Conservation (phyloP, 2,797 vertebrate species). For the Mormyrops boulengeri region DNA sequence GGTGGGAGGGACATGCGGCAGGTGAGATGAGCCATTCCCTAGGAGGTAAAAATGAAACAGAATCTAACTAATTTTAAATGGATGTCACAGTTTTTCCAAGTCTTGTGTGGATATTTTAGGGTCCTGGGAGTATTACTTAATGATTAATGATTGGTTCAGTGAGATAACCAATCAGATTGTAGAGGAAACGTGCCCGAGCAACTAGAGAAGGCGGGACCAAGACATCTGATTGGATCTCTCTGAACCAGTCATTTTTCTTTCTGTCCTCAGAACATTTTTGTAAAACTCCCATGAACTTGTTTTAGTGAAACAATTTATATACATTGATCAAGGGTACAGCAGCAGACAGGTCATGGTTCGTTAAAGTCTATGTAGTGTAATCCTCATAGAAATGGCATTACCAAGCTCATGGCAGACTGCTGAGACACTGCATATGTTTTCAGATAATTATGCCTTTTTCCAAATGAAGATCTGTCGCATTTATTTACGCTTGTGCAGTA, state of each 20-base stretch:
- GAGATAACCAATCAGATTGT: background rate
- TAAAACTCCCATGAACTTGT: background rate
- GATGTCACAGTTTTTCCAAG: background rate
- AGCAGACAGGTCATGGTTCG: background rate
- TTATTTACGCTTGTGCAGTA: background rate
- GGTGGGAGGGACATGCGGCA: background rate
- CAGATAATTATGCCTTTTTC: background rate
- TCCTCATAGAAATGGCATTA: background rate
- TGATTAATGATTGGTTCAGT: background rate
- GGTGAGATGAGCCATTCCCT: slow-evolving; percentile 1
- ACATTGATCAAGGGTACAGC: background rate
- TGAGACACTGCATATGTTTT: background rate
- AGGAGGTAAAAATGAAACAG: background rate
- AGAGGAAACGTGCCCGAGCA: background rate
- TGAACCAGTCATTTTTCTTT: background rate
- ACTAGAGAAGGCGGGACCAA: background rate
- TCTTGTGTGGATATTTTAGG: background rate
- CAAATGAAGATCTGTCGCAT: background rate
- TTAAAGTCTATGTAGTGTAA: background rate
- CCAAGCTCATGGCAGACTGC: background rate
- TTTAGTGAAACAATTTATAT: background rate
- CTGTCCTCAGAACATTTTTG: no score
- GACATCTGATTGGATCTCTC: background rate
- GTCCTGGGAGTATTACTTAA: background rate
- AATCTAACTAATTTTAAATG: background rate